These are phyloP conservation scores for Atrina japonica DNA, from an alignment of 2,888 invertebrate genomes.

Conservation along the genomic window DNA sequence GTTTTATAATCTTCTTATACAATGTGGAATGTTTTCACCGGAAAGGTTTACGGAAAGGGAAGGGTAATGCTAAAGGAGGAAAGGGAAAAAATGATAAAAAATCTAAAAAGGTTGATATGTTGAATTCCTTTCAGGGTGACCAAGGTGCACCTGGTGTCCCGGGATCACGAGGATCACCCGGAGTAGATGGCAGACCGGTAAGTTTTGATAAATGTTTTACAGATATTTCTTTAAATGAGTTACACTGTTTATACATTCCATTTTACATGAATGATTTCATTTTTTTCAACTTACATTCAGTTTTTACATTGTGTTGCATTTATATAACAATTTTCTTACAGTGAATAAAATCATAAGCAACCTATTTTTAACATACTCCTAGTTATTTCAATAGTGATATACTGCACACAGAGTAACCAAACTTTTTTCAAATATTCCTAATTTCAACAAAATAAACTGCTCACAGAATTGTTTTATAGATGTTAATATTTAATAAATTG, in stretches of 20 bases:
- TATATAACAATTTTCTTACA: no score
- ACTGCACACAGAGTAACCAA: no score
- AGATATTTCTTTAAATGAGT: neutral
- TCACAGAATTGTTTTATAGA: no score
- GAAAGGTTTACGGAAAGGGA: slow-evolving; percentile 18
- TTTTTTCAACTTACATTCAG: no score
- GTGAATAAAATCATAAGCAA: no score
- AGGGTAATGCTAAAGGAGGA: neutral
- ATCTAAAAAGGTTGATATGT: slow-evolving; percentile 8
- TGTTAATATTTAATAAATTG: no score
- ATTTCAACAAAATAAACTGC: no score
- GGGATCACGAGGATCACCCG: slow-evolving; percentile 15
- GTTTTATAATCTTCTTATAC: slow-evolving; percentile 9
- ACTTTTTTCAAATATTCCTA: no score
- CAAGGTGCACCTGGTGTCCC: slow-evolving; percentile 12
- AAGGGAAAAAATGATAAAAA: slow-evolving; percentile 6
- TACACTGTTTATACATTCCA: neutral
- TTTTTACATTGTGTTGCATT: no score
- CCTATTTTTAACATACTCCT: no score
- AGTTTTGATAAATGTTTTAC: slow-evolving; percentile 33
- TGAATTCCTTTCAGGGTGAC: slow-evolving; percentile 31
- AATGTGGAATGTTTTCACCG: slow-evolving; percentile 35
- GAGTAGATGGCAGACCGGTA: slow-evolving; percentile 68
- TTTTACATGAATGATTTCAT: no score
- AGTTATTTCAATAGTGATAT: no score